Percentiles rank a stretch among this genome's conserved stretches.
Conservation (phyloP, 1,140 invertebrate species). For the Reticulitermes speratus region DNA sequence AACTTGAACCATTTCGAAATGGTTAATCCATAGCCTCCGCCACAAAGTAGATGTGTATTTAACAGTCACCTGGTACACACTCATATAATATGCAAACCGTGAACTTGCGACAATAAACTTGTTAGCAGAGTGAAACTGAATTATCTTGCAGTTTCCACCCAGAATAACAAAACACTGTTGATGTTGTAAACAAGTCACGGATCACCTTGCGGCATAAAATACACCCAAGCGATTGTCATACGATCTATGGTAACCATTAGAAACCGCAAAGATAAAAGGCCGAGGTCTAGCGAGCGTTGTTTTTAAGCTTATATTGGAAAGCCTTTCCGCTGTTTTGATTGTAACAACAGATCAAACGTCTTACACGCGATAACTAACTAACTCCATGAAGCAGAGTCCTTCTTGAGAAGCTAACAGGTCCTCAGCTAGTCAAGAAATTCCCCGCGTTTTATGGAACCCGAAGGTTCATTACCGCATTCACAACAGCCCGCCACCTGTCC, state of each 20-base stretch:
- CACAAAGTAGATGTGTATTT: background rate
- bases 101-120: conserved; percentile 12
- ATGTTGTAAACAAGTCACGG: conserved; percentile 6
- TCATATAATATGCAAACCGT: background rate
- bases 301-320: no score
- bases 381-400: no score
- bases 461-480: no score
- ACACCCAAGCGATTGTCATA: background rate
- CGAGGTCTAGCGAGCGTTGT: no score
- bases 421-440: no score
- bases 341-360: no score
- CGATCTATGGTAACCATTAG: background rate
- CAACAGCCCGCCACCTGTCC: no score
- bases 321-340: no score
- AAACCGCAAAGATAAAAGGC: background rate
- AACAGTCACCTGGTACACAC: background rate
- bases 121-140: background rate
- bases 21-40: background rate
- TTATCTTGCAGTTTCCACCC: background rate
- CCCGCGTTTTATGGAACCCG: no score
- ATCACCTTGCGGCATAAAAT: background rate
- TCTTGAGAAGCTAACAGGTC: no score
- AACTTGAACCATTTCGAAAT: background rate
- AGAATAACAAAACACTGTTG: conserved; percentile 5
- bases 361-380: no score